Evolutionary conservation across 2,797 vertebrate genomes (phyloP).

Genomic region (Xiphorhynchus erythropygius): DNA sequence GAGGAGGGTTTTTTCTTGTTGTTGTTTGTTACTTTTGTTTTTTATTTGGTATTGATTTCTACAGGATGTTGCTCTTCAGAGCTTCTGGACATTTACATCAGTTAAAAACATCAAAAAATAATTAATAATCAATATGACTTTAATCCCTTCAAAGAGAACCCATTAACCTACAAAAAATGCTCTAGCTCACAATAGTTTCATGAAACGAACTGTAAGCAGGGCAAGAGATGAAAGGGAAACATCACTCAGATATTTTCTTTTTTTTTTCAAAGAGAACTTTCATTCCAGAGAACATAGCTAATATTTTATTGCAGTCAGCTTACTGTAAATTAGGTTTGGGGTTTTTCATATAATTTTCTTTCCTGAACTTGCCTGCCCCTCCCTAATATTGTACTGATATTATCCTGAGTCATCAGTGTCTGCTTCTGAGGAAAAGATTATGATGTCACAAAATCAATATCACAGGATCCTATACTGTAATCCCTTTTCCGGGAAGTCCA

Average conservation of each 20-base stretch:
- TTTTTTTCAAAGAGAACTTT: not conserved
- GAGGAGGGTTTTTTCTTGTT: not conserved
- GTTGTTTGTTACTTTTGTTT: not conserved
- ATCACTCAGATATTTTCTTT: not conserved
- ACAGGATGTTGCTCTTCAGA: conserved; percentile 4
- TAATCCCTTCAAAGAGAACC: conserved; percentile 42
- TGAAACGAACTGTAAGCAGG: not conserved
- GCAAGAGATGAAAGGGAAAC: not conserved
- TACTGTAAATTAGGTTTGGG: not conserved
- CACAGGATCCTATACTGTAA: conserved; percentile 25
- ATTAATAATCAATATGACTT: conserved; percentile 56
- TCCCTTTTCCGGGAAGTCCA: conserved; percentile 47
- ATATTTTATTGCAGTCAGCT: not conserved
- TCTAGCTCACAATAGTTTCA: not conserved
- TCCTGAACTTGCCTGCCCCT: not conserved
- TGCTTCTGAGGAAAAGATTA: conserved; percentile 34
- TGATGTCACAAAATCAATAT: conserved; percentile 59
- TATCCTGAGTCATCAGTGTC: conserved; percentile 25
- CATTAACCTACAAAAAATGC: conserved; percentile 22
- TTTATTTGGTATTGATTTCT: not conserved
- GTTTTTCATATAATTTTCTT: not conserved
- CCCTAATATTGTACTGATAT: not conserved
- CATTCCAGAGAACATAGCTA: not conserved
- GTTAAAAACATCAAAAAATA: conserved; percentile 50
- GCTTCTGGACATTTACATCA: conserved; percentile 30